These are phyloP conservation scores for Mellilla xanthometata DNA, from an alignment of 2,888 invertebrate genomes.

Conservation along the genomic window DNA sequence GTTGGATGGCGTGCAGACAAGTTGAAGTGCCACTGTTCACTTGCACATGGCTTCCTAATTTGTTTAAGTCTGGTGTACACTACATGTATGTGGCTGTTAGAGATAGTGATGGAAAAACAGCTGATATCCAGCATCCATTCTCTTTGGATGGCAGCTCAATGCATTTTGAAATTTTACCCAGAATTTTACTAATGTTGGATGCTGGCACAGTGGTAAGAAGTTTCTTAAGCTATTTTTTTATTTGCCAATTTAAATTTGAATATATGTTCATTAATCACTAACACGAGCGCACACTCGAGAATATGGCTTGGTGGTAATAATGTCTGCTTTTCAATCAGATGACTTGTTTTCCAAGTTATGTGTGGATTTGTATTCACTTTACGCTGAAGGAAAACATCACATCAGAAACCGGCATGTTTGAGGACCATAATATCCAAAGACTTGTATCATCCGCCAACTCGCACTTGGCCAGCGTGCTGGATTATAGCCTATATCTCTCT, in stretches of 20 bases:
- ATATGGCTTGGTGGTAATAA: background rate
- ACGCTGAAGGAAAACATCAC: no score
- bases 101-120: slow-evolving; percentile 83
- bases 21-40: slow-evolving; percentile 88
- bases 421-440: no score
- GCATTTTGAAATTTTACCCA: slow-evolving; percentile 85
- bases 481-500: no score
- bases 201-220: slow-evolving; percentile 88
- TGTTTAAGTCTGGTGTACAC: slow-evolving; percentile 86
- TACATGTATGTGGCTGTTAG: slow-evolving; percentile 82
- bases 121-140: slow-evolving; percentile 86
- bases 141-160: slow-evolving; percentile 88
- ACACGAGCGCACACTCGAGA: background rate
- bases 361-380: no score
- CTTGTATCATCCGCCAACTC: no score
- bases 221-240: no score
- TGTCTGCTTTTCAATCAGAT: no score
- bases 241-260: no score
- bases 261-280: no score
- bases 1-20: slow-evolving; percentile 84
- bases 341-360: no score
- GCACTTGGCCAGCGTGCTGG: no score
- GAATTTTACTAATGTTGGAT: slow-evolving; percentile 90
- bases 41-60: slow-evolving; percentile 86
- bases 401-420: no score